phyloP scores from a whole-genome alignment of 2,797 vertebrate genomes.

The Poecile montanus region DNA sequence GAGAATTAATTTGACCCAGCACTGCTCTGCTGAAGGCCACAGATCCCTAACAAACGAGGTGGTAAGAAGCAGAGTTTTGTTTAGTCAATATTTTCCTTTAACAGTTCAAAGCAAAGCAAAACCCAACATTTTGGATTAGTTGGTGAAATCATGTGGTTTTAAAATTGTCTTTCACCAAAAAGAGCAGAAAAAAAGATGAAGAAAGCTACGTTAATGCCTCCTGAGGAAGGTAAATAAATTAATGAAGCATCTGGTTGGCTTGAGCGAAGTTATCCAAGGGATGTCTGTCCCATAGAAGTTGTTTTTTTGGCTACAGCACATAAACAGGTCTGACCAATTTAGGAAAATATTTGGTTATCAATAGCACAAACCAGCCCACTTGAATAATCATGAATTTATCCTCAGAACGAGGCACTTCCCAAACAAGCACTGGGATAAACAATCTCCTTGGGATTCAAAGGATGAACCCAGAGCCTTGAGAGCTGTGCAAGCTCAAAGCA shows the following conservation, averaged over 20 bases:
- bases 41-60: not conserved
- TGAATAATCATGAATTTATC: rapidly evolving
- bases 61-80: not conserved
- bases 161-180: not conserved
- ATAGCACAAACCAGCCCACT: not conserved
- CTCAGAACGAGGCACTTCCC: rapidly evolving
- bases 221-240: not conserved
- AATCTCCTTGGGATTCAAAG: not conserved
- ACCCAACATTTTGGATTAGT: not conserved
- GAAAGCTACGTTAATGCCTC: not conserved
- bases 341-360: not conserved
- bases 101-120: not conserved
- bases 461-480: not conserved
- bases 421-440: rapidly evolving
- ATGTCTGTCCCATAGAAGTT: rapidly evolving
- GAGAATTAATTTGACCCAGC: not conserved
- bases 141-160: not conserved
- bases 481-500: not conserved
- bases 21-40: not conserved
- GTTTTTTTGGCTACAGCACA: not conserved
- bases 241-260: not conserved
- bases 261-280: no score
- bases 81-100: not conserved
- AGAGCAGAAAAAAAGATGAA: not conserved
- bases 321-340: not conserved